Base-by-base conservation (phyloP, 2,888 invertebrate genomes). In the Pristionchus japonicus region DNA sequence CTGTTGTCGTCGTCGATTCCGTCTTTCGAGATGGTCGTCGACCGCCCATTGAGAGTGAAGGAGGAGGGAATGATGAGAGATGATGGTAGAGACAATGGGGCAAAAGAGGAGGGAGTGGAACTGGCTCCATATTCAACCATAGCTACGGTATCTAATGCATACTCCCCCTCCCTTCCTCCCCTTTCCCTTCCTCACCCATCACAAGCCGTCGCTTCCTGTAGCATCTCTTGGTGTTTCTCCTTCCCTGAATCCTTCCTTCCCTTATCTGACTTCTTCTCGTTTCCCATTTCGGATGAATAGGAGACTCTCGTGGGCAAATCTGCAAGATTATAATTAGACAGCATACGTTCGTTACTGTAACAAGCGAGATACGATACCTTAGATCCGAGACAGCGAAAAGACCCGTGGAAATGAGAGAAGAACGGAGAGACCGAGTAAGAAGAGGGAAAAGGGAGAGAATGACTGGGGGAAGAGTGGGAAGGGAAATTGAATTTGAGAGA, bases 301-400 rank as follows among this genome's bases (percentile, higher is more conserved):
- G 70, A 74, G 57, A 9, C 20, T 52, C 52, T 52, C 52, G 23
- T 52, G 17, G 20, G 20, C 52, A 17, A 52, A 20, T 52, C 23
- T 23, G 23, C 20, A 52, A 52, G 52, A 52, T 20, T 52, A n/a
- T n/a, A n/a, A n/a, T n/a, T n/a, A n/a, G n/a, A n/a, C n/a, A n/a
- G n/a, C n/a, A n/a, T n/a, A n/a, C n/a, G n/a, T n/a, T n/a, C n/a
- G n/a, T n/a, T n/a, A n/a, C n/a, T n/a, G n/a, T n/a, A n/a, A n/a
- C n/a, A n/a, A n/a, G n/a, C n/a, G n/a, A n/a, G n/a, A n/a, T n/a
- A n/a, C n/a, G n/a, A n/a, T n/a, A 20, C 40, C 70, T 77, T 77
- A 27, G 77, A 77, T 43, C 77, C n/a, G n/a, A 77, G 37, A 20
- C 43, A 77, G 77, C 77, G 77, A 27, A 77, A 77, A 47, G 77